These are phyloP conservation scores for Eubasilissa splendida DNA, from an alignment of 2,888 invertebrate genomes.

Conservation along the genomic window DNA sequence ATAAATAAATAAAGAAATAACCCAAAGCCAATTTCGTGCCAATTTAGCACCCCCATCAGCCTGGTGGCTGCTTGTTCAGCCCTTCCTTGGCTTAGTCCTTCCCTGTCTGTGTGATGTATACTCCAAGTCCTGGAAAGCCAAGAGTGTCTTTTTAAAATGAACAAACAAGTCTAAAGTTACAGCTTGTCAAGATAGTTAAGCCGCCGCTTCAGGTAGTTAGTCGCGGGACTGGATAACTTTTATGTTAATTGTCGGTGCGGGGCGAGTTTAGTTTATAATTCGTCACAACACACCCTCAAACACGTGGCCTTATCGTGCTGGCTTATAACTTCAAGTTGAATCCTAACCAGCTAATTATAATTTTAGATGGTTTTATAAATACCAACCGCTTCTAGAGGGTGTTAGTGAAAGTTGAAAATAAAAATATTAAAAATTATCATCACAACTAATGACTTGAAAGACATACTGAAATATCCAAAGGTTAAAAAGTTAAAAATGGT, in stretches of 20 bases:
- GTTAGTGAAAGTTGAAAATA: no score
- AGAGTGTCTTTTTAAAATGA: slow-evolving; percentile 42
- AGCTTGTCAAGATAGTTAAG: slow-evolving; percentile 52
- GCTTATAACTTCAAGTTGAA: slow-evolving; percentile 4
- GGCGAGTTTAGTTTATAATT: slow-evolving; percentile 53
- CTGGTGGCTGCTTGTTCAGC: no score
- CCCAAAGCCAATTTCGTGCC: no score
- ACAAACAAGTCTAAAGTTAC: slow-evolving; percentile 47
- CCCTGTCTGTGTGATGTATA: no score
- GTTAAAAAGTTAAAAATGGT: background rate
- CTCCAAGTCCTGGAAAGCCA: slow-evolving; percentile 12
- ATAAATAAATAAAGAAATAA: no score
- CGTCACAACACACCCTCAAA: slow-evolving; percentile 45
- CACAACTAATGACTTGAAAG: no score
- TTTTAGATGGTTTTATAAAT: background rate
- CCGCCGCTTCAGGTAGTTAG: slow-evolving; percentile 46
- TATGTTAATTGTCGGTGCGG: slow-evolving; percentile 55
- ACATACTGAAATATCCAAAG: background rate
- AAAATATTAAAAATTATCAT: no score
- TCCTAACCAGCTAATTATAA: slow-evolving; percentile 24
- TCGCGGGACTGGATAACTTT: slow-evolving; percentile 49
- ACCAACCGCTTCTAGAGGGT: no score
- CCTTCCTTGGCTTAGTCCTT: no score
- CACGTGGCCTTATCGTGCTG: slow-evolving; percentile 50
- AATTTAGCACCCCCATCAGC: no score